Base-by-base conservation (phyloP, 1,140 invertebrate genomes). In the Psilanteris sp. region DNA sequence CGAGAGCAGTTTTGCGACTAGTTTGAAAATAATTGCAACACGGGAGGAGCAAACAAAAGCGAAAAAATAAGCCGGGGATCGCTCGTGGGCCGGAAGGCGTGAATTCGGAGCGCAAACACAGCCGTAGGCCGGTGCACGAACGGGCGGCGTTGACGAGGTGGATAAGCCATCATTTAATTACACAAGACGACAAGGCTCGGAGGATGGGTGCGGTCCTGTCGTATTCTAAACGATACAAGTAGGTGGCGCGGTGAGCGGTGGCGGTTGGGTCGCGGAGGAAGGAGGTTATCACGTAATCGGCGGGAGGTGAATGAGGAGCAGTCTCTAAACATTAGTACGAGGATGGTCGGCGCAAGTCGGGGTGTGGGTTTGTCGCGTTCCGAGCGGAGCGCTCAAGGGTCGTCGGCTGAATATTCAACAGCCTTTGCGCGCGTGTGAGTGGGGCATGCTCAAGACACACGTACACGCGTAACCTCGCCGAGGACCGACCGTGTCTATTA, bases 371-470 rank as follows among this genome's bases (percentile, higher is more conserved):
- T 59, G 74, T 39, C 72, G 80, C 83, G 82, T 82, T 80, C 77
- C 64, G 78, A 37, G 46, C 39, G 64, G 59, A 67, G 70, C 62
- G 66, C 68, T 81, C 70, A 73, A 81, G 80, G 79, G 72, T 79
- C 76, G 80, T 62, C 29, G 55, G 36, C 78, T 87, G 84, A 88
- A 88, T 88, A 88, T 88, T 88, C 85, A 88, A 84, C 78, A 85
- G 81, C 64, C 74, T 78, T 83, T 79, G 79, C 71, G 81, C 46
- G 37, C 41, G 50, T 14, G 57, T 13, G 3, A 16, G 13, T n/a
- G n/a, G n/a, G n/a, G n/a, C n/a, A 9, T 10, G 22, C 8, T 46
- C 32, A 24, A 43, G 57, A 46, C 48, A 44, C 29, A 10, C 24
- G 15, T n/a, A n/a, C n/a, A n/a, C n/a, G n/a, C n/a, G n/a, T n/a